Conservation (phyloP, 2,797 vertebrate species). For the Squalus acanthias region DNA sequence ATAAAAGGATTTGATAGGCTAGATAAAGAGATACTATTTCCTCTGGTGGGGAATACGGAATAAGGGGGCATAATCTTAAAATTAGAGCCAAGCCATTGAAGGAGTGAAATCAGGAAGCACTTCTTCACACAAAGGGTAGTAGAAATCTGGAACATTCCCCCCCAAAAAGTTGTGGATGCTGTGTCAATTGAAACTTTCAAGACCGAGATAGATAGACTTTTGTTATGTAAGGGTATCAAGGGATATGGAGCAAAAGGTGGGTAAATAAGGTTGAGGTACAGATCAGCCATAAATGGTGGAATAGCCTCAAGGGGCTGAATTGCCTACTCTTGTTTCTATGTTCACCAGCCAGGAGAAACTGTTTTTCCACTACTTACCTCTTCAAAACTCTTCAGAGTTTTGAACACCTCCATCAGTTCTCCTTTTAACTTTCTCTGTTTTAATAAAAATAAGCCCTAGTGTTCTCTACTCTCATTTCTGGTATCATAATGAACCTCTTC, state of each 20-base stretch:
- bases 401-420: neutral
- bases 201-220: neutral
- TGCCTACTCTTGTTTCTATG: neutral
- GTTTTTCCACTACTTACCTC: neutral
- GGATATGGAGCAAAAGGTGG: no score
- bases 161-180: no score
- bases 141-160: no score
- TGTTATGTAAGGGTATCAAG: neutral
- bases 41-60: no score
- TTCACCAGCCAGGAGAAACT: neutral
- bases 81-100: no score
- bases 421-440: neutral
- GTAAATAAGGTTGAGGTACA: no score
- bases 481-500: neutral
- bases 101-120: no score
- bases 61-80: no score
- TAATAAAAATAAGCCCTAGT: neutral
- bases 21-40: no score
- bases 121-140: no score
- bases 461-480: neutral
- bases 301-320: neutral
- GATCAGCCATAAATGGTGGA: neutral
- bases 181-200: neutral
- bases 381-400: neutral
- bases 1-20: no score